Evolutionary conservation across 2,113 vertebrate species (phyloP).

Genomic region (Zosterops japonicus): DNA sequence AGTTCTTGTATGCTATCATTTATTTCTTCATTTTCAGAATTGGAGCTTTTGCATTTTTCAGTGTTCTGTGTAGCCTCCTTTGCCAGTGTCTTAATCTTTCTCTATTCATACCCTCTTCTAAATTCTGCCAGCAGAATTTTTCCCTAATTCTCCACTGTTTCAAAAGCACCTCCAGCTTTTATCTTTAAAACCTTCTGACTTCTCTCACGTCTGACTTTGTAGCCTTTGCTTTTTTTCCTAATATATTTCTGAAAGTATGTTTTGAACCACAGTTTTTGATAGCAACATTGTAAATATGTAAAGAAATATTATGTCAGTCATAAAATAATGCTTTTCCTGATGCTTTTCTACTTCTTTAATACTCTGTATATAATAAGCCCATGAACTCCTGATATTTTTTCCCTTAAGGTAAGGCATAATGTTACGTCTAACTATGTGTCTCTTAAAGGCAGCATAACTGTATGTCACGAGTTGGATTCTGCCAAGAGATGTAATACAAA

Average conservation of each 20-base stretch:
- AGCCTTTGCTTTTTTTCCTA: background rate
- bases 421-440: background rate
- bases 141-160: background rate
- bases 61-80: background rate
- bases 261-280: background rate
- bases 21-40: background rate
- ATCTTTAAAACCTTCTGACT: background rate
- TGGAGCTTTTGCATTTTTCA: background rate
- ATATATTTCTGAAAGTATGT: background rate
- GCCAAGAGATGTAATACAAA: background rate
- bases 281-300: background rate
- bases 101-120: background rate
- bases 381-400: background rate
- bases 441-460: background rate
- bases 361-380: background rate
- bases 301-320: background rate
- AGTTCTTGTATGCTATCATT: background rate
- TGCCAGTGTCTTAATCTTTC: background rate
- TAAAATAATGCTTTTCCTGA: background rate
- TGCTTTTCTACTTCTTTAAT: background rate
- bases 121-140: background rate
- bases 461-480: background rate
- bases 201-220: background rate
- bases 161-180: background rate
- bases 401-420: background rate